Percentiles rank a stretch among this genome's conserved stretches.
Evolutionary conservation across 2,888 invertebrate species (phyloP).

Genomic region (Arctia plantaginis): DNA sequence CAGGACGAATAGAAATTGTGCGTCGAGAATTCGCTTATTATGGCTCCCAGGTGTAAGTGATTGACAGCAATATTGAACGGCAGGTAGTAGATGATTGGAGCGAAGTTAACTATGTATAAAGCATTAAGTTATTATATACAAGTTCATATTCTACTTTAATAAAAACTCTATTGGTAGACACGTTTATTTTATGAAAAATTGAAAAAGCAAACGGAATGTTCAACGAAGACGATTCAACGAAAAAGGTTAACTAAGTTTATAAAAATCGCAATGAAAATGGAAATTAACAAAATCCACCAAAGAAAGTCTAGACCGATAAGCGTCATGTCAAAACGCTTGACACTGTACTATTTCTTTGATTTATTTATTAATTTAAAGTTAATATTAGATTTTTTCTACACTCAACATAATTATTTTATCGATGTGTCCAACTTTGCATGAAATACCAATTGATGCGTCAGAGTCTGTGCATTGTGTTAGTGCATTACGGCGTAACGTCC

Average conservation of each 20-base stretch:
- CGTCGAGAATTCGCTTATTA: not conserved
- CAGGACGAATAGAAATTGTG: not conserved
- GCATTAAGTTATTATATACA: not conserved
- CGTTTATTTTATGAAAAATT: too few species aligned
- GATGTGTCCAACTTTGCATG: constrained; percentile 68
- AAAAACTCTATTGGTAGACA: not conserved
- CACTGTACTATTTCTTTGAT: constrained; percentile 26
- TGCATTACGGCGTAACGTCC: constrained; percentile 26
- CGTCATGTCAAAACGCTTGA: constrained; percentile 23
- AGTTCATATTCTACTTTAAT: not conserved
- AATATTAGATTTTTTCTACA: constrained; percentile 22
- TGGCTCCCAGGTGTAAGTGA: not conserved
- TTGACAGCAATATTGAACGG: not conserved
- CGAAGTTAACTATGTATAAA: not conserved
- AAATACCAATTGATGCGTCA: constrained; percentile 75
- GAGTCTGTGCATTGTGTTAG: constrained; percentile 66
- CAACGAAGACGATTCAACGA: too few species aligned
- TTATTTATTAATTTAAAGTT: constrained; percentile 48
- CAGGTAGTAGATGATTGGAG: not conserved
- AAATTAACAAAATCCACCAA: too few species aligned
- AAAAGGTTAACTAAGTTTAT: not conserved
- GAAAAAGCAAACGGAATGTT: not conserved
- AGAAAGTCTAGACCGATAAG: not conserved
- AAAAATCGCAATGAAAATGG: not conserved
- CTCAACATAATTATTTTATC: constrained; percentile 53